Base-by-base conservation (phyloP, 2,888 invertebrate species). In the Mechanitis messenoides region DNA sequence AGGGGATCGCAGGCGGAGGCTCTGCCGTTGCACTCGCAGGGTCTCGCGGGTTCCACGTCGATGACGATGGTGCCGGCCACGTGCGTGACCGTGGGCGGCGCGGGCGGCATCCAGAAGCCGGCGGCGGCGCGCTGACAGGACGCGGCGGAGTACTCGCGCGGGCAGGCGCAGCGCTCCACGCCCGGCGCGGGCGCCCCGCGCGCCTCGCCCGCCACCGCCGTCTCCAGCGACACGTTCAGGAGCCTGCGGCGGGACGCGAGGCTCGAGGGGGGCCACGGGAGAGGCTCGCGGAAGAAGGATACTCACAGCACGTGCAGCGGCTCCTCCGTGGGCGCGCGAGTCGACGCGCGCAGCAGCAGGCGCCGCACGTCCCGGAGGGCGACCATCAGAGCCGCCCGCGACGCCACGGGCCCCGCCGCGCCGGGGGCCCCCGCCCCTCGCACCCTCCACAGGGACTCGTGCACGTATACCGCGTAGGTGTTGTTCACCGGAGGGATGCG, bases 121-220 rank as follows among this genome's bases (percentile, higher is more conserved):
- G 91, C 81, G 47, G 94, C 95, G 0, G 97, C 96, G 77, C 95
- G 93, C 86, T 98, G 98, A 82, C 99, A 99, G 0, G 98, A 98
- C 0, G 94, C 92, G 0, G 96, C 95, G 67, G 94, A 92, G 86
- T 97, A 98, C 64, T 93, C 92, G 0, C 91, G 86, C 0, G 97
- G 95, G 76, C 98, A 98, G 55, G 92, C 92, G 81, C 98, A 98
- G 63, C 94, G 90, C 83, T 98, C 98, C 2, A 98, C 94, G 0
- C 97, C 95, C 42, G 92, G 92, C 0, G 96, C 95, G n/a, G 92
- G 93, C 66, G 92, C 93, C 0, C 92, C 93, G 11, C 92, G 92
- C 45, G 92, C 93, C 55, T 92, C 91, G 1, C 93, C 92, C 54
- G 93, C 92, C 42, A 94, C 92, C 0, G 96, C 97, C 3, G 94